Evolutionary conservation across 2,888 invertebrate genomes (phyloP).

Genomic region (Microchrysa polita): DNA sequence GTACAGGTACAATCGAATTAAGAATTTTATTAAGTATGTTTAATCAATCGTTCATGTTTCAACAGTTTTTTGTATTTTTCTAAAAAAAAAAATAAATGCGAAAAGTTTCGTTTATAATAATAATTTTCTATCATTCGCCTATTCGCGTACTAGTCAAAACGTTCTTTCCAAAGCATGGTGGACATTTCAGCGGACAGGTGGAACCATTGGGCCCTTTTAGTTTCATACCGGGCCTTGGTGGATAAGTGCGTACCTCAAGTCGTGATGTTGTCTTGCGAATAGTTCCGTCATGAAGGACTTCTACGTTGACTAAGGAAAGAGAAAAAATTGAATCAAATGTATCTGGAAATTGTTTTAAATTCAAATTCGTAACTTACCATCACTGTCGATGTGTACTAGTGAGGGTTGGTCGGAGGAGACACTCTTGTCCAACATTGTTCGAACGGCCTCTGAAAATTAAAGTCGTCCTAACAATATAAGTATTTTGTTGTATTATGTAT

Average conservation of each 20-base stretch:
- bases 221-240: neutral
- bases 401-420: constrained; percentile 6
- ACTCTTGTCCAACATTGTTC: constrained; percentile 15
- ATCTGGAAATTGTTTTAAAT: too few relatives aligned
- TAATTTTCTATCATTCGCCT: neutral
- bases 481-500: too few relatives aligned
- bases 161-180: neutral
- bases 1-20: too few relatives aligned
- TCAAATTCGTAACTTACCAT: too few relatives aligned
- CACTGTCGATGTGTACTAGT: constrained; percentile 35
- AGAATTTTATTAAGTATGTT: too few relatives aligned
- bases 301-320: constrained; percentile 42
- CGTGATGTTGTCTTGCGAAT: constrained; percentile 31
- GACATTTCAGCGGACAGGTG: neutral
- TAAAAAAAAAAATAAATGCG: too few relatives aligned
- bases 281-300: constrained; percentile 33
- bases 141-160: constrained; percentile 9
- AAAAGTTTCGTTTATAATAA: too few relatives aligned
- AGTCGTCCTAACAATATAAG: too few relatives aligned
- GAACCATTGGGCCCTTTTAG: neutral
- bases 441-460: constrained; percentile 41
- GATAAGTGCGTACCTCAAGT: constrained; percentile 31
- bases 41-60: too few relatives aligned
- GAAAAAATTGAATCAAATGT: constrained; percentile 9
- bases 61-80: too few relatives aligned